Conservation (phyloP, 2,113 vertebrate species). For the Dissostichus mawsoni region DNA sequence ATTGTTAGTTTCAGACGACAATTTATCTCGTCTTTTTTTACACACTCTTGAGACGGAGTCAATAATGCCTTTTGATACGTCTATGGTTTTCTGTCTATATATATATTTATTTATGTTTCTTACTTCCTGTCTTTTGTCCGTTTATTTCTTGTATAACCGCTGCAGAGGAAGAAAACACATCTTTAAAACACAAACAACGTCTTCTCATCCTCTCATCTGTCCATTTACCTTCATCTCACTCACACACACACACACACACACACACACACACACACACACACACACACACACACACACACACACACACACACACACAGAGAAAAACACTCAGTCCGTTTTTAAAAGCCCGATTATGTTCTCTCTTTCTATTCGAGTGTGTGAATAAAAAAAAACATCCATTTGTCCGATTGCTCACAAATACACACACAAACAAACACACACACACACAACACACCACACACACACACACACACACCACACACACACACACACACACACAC, state of each 20-base stretch:
- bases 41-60: too few relatives aligned
- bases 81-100: too few relatives aligned
- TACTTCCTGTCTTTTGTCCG: too few relatives aligned
- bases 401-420: conserved; percentile 54
- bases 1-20: neutral
- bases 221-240: neutral
- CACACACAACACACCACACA: conserved; percentile 2
- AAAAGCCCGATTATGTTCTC: conserved; percentile 60
- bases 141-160: neutral
- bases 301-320: conserved; percentile 7
- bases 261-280: neutral
- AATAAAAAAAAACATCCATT: conserved; percentile 71
- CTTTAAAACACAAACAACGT: neutral
- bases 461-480: conserved; percentile 20
- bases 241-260: neutral
- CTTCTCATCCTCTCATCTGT: neutral
- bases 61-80: neutral
- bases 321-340: conserved; percentile 21
- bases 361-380: conserved; percentile 71
- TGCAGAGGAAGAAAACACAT: neutral
- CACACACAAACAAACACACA: conserved; percentile 8
- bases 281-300: neutral
- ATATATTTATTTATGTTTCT: neutral
- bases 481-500: conserved; percentile 13
- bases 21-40: neutral